phyloP scores from a whole-genome alignment of 2,797 vertebrate species.

The Cryptoprocta ferox region DNA sequence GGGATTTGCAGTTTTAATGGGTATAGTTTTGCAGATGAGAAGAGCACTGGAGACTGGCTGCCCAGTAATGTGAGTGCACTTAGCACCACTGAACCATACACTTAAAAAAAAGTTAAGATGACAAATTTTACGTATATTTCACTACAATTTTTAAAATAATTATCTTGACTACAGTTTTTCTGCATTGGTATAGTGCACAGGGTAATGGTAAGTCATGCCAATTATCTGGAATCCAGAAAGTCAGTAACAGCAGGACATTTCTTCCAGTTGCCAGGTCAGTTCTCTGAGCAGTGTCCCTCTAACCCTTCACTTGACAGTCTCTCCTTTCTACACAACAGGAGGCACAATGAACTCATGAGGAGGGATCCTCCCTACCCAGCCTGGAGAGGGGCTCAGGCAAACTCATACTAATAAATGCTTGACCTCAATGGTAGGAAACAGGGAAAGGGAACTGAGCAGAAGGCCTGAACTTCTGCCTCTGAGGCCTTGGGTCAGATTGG shows the following conservation, averaged over 20 bases:
- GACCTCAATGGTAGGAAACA: rapidly evolving
- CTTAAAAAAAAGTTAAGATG: background rate
- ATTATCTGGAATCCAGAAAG: background rate
- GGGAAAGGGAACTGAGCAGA: background rate
- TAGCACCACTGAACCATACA: background rate
- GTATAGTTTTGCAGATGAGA: background rate
- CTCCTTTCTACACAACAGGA: background rate
- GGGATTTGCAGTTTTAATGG: background rate
- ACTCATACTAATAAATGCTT: background rate
- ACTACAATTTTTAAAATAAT: background rate
- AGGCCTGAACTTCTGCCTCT: background rate
- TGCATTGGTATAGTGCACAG: background rate
- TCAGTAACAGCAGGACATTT: background rate
- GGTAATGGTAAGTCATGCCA: background rate
- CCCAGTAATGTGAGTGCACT: background rate
- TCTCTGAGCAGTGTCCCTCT: background rate
- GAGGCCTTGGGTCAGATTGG: background rate
- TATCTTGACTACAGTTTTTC: background rate
- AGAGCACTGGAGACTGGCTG: background rate
- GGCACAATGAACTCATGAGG: background rate
- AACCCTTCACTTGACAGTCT: background rate
- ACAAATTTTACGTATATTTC: background rate
- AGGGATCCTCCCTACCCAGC: background rate
- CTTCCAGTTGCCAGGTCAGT: background rate
- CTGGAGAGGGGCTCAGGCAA: background rate